Evolutionary conservation across 1,140 invertebrate species (phyloP).

Genomic region (Samia ricini): DNA sequence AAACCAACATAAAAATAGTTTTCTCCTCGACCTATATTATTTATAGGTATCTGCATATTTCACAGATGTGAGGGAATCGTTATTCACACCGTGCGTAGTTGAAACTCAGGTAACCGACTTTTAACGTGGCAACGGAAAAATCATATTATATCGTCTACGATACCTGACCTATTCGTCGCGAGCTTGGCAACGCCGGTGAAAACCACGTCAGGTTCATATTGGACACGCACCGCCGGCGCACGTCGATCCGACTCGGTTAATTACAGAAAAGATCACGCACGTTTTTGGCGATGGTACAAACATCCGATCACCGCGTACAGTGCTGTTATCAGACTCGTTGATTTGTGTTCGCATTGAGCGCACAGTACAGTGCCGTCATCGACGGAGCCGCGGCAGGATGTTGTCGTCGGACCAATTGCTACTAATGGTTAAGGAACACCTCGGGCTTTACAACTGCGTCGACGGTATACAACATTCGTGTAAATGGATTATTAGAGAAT

Average conservation of each 20-base stretch:
- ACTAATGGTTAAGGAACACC: constrained; percentile 61
- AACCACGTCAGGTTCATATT: constrained; percentile 41
- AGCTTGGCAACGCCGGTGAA: neutral
- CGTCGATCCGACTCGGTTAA: constrained; percentile 56
- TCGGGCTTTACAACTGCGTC: constrained; percentile 40
- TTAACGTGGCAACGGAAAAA: neutral
- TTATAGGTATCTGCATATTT: constrained; percentile 29
- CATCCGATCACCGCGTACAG: constrained; percentile 48
- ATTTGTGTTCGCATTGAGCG: constrained; percentile 57
- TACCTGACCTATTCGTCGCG: neutral
- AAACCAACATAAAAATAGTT: constrained; percentile 53
- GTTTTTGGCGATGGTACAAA: constrained; percentile 51
- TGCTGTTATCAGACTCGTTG: constrained; percentile 65
- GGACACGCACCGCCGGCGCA: constrained; percentile 45
- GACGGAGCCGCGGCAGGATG: constrained; percentile 66
- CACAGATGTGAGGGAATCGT: constrained; percentile 47
- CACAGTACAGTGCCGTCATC: constrained; percentile 62
- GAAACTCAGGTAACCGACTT: constrained; percentile 38
- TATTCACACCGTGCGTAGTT: constrained; percentile 34
- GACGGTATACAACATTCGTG: constrained; percentile 34
- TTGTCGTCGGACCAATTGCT: constrained; percentile 71
- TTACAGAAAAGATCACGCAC: constrained; percentile 48
- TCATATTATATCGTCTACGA: neutral
- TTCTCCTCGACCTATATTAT: constrained; percentile 30
- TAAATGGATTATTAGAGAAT: constrained; percentile 75